A percentile compares a stretch with the other conserved stretches of the same genome.
Conservation (phyloP, 1,140 invertebrate species). For the Leptinotarsa texana region DNA sequence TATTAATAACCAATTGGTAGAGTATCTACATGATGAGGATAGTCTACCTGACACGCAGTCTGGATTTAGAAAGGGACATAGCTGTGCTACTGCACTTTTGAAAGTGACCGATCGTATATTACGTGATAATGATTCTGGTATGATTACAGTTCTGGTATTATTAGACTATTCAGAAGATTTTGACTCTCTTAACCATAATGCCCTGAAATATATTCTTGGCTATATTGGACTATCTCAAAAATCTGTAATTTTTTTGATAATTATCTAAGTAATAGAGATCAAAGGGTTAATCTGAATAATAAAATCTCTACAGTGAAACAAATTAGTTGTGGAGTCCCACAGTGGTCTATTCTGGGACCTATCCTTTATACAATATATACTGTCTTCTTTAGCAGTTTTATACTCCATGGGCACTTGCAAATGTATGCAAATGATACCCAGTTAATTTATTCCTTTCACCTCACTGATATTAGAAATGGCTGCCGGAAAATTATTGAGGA, state of each 20-base stretch:
- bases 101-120: no score
- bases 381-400: no score
- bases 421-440: no score
- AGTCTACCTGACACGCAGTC: conserved; percentile 3
- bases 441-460: no score
- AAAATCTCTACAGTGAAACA: not conserved
- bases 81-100: no score
- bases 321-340: not conserved
- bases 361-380: no score
- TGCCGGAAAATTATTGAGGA: no score
- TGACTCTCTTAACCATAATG: conserved; percentile 42
- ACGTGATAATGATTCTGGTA: conserved; percentile 5
- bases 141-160: conserved; percentile 24
- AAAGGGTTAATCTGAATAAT: no score
- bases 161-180: conserved; percentile 37
- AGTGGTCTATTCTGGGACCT: no score
- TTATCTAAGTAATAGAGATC: not conserved
- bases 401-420: no score
- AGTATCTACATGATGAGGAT: not conserved
- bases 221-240: not conserved
- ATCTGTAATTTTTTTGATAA: conserved; percentile 4
- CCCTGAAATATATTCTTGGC: not conserved
- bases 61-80: no score
- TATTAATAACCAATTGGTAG: not conserved
- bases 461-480: no score